Base-by-base conservation (phyloP, 2,113 vertebrate species). In the Otis tarda region DNA sequence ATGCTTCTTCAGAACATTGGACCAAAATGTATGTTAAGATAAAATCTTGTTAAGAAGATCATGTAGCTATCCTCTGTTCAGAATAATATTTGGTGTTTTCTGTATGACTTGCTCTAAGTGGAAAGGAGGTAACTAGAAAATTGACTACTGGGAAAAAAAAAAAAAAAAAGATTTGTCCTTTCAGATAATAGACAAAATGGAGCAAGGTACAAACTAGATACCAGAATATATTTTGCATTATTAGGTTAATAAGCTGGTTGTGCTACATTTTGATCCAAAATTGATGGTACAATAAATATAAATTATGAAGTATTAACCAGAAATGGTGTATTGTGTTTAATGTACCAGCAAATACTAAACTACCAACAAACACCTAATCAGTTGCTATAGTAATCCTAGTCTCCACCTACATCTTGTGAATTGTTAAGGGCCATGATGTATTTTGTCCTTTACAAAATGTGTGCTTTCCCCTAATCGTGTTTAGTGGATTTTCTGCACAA, bases 301-400 rank as follows among this genome's bases (percentile, higher is more conserved):
- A 95, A 93, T 94, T 39, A 71, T 64, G 41, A 94, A 91, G 24
- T 39, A 87, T 92, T 93, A 90, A 79, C 79, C 67, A 73, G 70
- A 94, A 95, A 75, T 25, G 17, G 53, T 73, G 87, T 67, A 87
- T 77, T 63, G 71, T 85, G 59, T 39, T 89, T 84, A 92, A 95
- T 52, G 73, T 69, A 56, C 52, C 61, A 89, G 83, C 21, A 92
- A 89, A 84, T 60, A 67, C 53, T 87, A 64, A 96, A 57, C 31
- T 78, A 93, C 37, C 65, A 87, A 68, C 65, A 94, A 89, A 84
- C 19, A 68, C 20, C 70, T 33, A 22, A 83, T 90, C 52, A 87
- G 92, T 96, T 95, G 92, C 95, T 93, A 95, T 84, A 96, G 95
- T 82, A 93, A 96, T 95, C 91, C 53, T 49, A 78, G 60, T 84